A percentile compares a stretch with the other conserved stretches of the same genome.
phyloP scores from a whole-genome alignment of 1,140 invertebrate species.

The Caerostris darwini region DNA sequence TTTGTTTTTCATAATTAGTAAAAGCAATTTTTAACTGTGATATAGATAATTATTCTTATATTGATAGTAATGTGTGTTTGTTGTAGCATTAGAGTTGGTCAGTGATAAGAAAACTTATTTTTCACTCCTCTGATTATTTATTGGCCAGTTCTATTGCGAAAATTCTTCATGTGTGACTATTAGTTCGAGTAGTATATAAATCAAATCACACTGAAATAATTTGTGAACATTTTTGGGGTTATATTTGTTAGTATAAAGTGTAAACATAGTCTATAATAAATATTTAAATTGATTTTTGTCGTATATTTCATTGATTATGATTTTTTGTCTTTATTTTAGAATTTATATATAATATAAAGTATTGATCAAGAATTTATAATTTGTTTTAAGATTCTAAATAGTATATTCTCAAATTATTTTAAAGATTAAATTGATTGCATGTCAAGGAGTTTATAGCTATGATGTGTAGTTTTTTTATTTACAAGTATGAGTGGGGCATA shows the following conservation, averaged over 20 bases:
- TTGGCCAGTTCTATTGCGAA: background rate
- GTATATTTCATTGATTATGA: too few relatives aligned
- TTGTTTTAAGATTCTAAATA: too few relatives aligned
- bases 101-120: background rate
- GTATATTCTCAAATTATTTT: too few relatives aligned
- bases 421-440: too few relatives aligned
- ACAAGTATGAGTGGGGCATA: too few relatives aligned
- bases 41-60: background rate
- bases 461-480: too few relatives aligned
- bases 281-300: background rate
- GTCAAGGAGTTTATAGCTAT: too few relatives aligned
- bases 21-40: slow-evolving; percentile 32
- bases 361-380: too few relatives aligned
- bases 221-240: background rate
- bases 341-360: too few relatives aligned
- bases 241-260: background rate
- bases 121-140: background rate
- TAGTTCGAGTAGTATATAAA: background rate
- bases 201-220: background rate
- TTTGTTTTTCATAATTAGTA: background rate
- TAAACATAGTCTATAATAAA: slow-evolving; percentile 30
- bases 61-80: background rate
- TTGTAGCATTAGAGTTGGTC: background rate
- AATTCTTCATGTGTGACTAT: background rate
- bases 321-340: too few relatives aligned